phyloP scores from a whole-genome alignment of 2,797 vertebrate genomes.

The Ctenopoma kingsleyae region DNA sequence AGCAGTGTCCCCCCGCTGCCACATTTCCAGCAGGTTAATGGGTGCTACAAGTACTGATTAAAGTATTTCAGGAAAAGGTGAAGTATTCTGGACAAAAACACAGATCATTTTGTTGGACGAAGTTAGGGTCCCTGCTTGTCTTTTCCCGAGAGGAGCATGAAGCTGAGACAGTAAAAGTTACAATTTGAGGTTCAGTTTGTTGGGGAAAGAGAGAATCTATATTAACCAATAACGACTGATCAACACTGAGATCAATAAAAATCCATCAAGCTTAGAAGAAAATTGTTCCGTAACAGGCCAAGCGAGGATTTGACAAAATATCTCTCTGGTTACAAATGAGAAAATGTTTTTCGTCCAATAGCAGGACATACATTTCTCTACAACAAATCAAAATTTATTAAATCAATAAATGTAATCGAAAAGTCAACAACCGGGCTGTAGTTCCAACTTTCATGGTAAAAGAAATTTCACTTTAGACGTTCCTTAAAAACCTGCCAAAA shows the following conservation, averaged over 20 bases:
- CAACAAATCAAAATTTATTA: not conserved
- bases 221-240: not conserved
- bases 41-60: constrained; percentile 59
- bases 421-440: constrained; percentile 4
- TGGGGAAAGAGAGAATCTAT: not conserved
- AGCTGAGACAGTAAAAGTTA: not conserved
- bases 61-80: constrained; percentile 46
- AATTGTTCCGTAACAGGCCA: not conserved
- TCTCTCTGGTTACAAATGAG: not conserved
- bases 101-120: constrained; percentile 34
- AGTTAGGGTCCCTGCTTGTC: constrained; percentile 12
- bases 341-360: not conserved
- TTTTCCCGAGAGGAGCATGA: not conserved
- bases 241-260: not conserved
- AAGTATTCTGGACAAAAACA: constrained; percentile 57
- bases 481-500: constrained; percentile 56
- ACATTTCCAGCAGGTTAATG: constrained; percentile 67
- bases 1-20: constrained; percentile 74
- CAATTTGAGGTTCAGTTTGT: not conserved
- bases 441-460: constrained; percentile 1
- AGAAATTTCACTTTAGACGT: constrained; percentile 18
- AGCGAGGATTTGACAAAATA: not conserved
- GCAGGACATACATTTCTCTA: not conserved
- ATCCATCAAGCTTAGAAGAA: not conserved
- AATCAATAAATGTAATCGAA: constrained; percentile 1